Percentiles rank a stretch among this genome's conserved stretches.
phyloP scores from a whole-genome alignment of 2,888 invertebrate genomes.

The Ditula angustiorana region DNA sequence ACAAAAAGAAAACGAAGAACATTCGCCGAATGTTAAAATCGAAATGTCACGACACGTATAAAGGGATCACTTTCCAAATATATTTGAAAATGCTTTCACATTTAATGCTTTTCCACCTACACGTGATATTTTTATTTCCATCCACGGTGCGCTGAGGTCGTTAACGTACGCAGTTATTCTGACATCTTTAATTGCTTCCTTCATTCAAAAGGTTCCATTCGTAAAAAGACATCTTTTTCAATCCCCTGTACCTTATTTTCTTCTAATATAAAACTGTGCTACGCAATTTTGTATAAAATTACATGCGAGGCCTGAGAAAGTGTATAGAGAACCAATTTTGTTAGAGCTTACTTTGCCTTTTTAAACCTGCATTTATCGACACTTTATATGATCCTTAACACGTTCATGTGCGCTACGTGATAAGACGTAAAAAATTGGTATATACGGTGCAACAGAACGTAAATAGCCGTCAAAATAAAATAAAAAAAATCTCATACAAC shows the following conservation, averaged over 20 bases:
- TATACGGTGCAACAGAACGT: too few species aligned
- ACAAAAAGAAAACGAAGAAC: neutral
- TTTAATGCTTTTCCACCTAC: neutral
- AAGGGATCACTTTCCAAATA: neutral
- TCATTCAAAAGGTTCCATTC: constrained; percentile 6
- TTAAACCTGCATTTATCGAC: too few species aligned
- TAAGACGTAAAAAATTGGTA: too few species aligned
- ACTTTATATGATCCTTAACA: too few species aligned
- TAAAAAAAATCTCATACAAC: too few species aligned
- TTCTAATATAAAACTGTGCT: neutral
- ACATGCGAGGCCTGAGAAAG: neutral
- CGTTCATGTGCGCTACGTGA: too few species aligned
- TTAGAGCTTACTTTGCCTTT: too few species aligned
- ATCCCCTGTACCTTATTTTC: neutral
- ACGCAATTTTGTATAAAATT: neutral
- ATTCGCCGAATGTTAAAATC: neutral
- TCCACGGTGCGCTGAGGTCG: neutral
- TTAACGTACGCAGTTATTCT: neutral
- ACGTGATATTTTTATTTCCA: neutral
- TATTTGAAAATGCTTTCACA: neutral
- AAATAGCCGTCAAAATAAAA: too few species aligned
- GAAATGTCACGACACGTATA: constrained; percentile 2
- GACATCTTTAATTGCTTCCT: constrained; percentile 19
- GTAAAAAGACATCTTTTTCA: neutral
- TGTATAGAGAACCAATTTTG: too few species aligned